Evolutionary conservation across 2,888 invertebrate genomes (phyloP), one percentile per base, ranked within the genome.

Genomic region (Julus scandinavius): DNA sequence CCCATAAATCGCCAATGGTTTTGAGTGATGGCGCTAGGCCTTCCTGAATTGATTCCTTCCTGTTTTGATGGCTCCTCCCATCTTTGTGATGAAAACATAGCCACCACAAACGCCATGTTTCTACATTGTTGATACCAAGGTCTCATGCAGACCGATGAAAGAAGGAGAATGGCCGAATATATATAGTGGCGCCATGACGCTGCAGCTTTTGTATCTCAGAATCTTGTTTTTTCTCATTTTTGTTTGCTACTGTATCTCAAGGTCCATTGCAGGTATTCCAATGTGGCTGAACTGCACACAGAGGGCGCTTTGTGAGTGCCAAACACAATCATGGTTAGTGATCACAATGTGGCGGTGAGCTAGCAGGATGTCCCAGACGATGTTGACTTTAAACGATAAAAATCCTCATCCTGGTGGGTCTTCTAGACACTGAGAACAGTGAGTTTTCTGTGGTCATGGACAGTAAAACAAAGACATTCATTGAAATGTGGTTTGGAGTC

Each of bases 41-140:
- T 54, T 54, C 54, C 54, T 54, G 58, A n/a, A 58, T 58, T 58
- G 58, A 58, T 58, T 58, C n/a, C 58, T 58, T 58, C 58, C 58
- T 58, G 58, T 58, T 13, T 58, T 58, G 58, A 3, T 58, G 3
- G 17, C 58, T n/a, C 58, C 58, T 58, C 58, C 58, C 58, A 58
- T n/a, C 17, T 58, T 58, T 58, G 58, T 13, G 13, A 58, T n/a
- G n/a, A 58, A 58, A 58, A 9, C 58, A 58, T 13, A 17, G 58
- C 13, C 5, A n/a, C 58, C 58, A 58, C 58, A 58, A 58, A 50
- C 9, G 9, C 13, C 6, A 13, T 50, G 50, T 50, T 50, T 50
- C 50, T 11, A 13, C 50, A 13, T 13, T 50, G 50, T 6, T 54
- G 54, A 13, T 54, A 17, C 54, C 54, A 54, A 54, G 54, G 54